Evolutionary conservation across 2,113 vertebrate genomes (phyloP).

Genomic region (Caranx ignobilis): DNA sequence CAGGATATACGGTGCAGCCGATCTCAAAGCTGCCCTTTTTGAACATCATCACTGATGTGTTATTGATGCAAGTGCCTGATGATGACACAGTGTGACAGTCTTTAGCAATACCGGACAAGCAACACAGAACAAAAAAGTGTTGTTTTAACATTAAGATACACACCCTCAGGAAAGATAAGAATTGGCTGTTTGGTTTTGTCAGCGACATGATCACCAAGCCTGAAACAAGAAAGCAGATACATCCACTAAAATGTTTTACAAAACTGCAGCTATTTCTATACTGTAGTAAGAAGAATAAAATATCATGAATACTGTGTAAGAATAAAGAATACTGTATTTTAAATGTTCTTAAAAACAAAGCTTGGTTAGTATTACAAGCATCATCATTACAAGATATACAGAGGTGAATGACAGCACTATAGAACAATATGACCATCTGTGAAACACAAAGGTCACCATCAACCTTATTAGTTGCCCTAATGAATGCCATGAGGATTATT

Average conservation of each 20-base stretch:
- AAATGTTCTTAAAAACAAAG: neutral
- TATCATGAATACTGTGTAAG: no score
- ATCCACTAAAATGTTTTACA: neutral
- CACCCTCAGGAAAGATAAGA: conserved; percentile 97
- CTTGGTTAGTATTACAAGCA: no score
- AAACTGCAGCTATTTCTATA: neutral
- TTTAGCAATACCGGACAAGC: neutral
- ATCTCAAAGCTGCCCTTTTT: conserved; percentile 97
- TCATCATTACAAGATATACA: neutral
- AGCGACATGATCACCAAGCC: conserved; percentile 90
- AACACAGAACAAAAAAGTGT: neutral
- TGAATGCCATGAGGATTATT: no score
- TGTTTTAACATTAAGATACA: conserved; percentile 41
- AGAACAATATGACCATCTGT: neutral
- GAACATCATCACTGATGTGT: conserved; percentile 98
- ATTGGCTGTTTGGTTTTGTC: conserved; percentile 94
- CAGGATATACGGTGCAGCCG: conserved; percentile 91
- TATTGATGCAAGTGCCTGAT: conserved; percentile 95
- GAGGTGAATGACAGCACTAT: neutral
- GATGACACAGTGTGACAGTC: conserved; percentile 20
- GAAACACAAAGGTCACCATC: neutral
- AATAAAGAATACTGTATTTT: neutral
- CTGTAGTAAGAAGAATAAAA: neutral
- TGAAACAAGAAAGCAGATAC: conserved; percentile 64
- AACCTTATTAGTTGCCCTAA: neutral